These are phyloP conservation scores for Drymonia ruficornis DNA, from an alignment of 2,888 invertebrate genomes.

Conservation along the genomic window DNA sequence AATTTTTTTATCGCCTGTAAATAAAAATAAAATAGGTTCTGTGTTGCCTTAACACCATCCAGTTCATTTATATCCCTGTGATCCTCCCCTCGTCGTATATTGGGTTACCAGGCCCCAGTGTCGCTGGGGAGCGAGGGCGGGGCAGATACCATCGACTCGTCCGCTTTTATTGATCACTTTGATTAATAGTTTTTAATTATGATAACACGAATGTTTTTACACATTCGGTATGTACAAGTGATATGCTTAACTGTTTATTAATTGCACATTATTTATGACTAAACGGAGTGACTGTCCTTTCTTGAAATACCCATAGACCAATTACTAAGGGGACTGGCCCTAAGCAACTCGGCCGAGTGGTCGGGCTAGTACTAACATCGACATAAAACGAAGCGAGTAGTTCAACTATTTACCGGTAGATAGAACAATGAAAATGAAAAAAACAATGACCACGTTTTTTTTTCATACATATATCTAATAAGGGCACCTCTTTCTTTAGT, in stretches of 20 bases:
- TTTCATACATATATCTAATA: too few relatives aligned
- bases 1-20: too few relatives aligned
- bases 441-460: too few relatives aligned
- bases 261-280: background rate
- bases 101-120: slow-evolving; percentile 77
- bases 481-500: too few relatives aligned
- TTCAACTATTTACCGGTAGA: too few relatives aligned
- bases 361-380: too few relatives aligned
- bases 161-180: slow-evolving; percentile 58
- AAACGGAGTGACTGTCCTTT: background rate
- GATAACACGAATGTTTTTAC: slow-evolving; percentile 1
- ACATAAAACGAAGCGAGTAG: too few relatives aligned
- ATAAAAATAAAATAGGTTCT: too few relatives aligned
- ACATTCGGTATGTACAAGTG: background rate
- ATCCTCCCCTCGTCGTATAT: slow-evolving; percentile 69
- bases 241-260: background rate
- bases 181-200: slow-evolving; percentile 40
- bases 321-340: too few relatives aligned
- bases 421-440: too few relatives aligned
- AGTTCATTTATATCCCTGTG: slow-evolving; percentile 33
- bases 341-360: too few relatives aligned
- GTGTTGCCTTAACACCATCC: slow-evolving; percentile 29
- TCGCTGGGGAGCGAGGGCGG: slow-evolving; percentile 55
- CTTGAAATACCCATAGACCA: too few relatives aligned
- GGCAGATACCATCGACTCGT: slow-evolving; percentile 63